These are phyloP conservation scores for Hystrix cristata DNA, from an alignment of 2,113 vertebrate species.

Conservation along the genomic window DNA sequence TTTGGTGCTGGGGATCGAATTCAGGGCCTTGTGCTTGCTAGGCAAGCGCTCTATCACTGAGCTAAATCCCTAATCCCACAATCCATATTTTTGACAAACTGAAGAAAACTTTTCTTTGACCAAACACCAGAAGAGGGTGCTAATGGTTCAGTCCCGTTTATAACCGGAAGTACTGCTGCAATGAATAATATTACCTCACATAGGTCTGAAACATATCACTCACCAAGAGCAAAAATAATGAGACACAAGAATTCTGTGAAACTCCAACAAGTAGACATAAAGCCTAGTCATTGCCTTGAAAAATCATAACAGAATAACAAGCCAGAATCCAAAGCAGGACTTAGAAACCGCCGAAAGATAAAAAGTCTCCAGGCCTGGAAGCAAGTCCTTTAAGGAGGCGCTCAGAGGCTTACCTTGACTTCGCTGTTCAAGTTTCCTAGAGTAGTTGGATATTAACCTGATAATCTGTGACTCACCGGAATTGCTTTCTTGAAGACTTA, in stretches of 20 bases:
- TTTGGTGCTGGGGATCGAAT: no score
- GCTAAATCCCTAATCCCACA: background rate
- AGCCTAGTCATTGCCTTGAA: constrained; percentile 1
- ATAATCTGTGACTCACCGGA: background rate
- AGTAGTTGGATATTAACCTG: constrained; percentile 40
- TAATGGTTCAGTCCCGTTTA: background rate
- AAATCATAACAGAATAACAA: background rate
- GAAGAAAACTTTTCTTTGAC: background rate
- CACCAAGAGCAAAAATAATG: constrained; percentile 32
- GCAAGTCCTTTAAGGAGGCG: background rate
- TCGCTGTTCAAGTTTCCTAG: background rate
- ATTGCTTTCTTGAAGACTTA: constrained; percentile 32
- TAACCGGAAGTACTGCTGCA: constrained; percentile 11
- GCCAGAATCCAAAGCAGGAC: background rate
- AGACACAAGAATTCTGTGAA: constrained; percentile 16
- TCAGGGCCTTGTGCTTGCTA: no score
- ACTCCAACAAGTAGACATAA: background rate
- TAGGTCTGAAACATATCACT: constrained; percentile 9
- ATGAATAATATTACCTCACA: background rate
- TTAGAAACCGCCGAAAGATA: constrained; percentile 18
- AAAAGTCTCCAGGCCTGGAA: background rate
- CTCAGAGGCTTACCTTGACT: background rate
- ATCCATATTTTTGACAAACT: background rate
- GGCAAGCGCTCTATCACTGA: no score
- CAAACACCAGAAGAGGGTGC: background rate